Percentiles rank a stretch among this genome's conserved stretches.
phyloP scores from a whole-genome alignment of 1,140 invertebrate genomes.

The Araneus ventricosus region DNA sequence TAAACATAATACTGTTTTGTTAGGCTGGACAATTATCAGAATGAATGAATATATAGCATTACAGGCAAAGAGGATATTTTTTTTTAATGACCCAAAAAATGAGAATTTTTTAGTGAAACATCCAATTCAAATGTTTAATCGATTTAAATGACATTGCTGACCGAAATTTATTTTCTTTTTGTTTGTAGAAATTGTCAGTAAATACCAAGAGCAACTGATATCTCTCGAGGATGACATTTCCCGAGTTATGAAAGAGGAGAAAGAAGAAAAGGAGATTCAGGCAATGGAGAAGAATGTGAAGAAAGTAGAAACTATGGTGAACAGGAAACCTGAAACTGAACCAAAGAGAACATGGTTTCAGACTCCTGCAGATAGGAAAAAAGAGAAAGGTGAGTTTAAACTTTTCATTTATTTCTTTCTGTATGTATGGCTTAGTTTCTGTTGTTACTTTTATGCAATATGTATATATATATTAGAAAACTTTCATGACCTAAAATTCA shows the following conservation, averaged over 20 bases:
- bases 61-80: too few relatives aligned
- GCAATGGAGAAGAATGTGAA: conserved; percentile 90
- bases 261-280: conserved; percentile 89
- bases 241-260: conserved; percentile 90
- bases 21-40: too few relatives aligned
- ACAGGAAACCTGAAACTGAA: conserved; percentile 77
- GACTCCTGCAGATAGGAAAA: conserved; percentile 88
- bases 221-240: conserved; percentile 88
- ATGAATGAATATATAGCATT: too few relatives aligned
- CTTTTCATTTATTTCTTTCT: not conserved
- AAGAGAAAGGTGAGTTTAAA: conserved; percentile 85
- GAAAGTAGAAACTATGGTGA: conserved; percentile 81
- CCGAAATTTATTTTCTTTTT: not conserved
- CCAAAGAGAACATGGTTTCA: conserved; percentile 92
- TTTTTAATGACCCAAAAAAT: too few relatives aligned
- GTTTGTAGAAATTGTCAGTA: conserved; percentile 88
- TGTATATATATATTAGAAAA: too few relatives aligned
- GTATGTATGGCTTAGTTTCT: too few relatives aligned
- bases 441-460: too few relatives aligned
- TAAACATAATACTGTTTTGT: too few relatives aligned
- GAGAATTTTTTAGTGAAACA: too few relatives aligned
- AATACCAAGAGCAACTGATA: conserved; percentile 89
- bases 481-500: too few relatives aligned
- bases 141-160: too few relatives aligned
- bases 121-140: too few relatives aligned